phyloP scores from a whole-genome alignment of 2,888 invertebrate genomes.

The Sphinx pinastri region DNA sequence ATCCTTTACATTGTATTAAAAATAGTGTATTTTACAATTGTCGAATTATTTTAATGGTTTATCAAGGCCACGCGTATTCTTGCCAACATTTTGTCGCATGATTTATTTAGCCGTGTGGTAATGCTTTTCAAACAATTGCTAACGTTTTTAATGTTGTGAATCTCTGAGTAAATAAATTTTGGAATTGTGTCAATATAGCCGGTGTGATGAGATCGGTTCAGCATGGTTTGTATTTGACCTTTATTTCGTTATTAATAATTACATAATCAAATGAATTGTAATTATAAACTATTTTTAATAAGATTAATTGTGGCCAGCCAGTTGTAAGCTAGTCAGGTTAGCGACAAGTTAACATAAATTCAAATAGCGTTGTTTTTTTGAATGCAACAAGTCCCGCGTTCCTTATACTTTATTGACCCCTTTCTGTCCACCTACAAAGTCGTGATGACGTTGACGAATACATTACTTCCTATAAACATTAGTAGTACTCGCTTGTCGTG shows the following conservation, averaged over 20 bases:
- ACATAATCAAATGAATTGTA: background rate
- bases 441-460: constrained; percentile 21
- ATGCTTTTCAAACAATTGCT: constrained; percentile 42
- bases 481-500: constrained; percentile 12
- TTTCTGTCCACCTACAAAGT: constrained; percentile 17
- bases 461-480: constrained; percentile 23
- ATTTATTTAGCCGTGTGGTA: constrained; percentile 41
- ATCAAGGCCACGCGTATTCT: constrained; percentile 56
- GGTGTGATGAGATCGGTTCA: background rate
- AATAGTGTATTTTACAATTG: constrained; percentile 53
- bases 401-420: background rate
- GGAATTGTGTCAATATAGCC: constrained; percentile 44
- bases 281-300: background rate
- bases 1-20: constrained; percentile 30
- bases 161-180: constrained; percentile 51
- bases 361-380: background rate
- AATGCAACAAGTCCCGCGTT: background rate
- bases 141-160: constrained; percentile 52
- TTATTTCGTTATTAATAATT: background rate
- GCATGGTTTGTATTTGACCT: background rate
- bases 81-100: constrained; percentile 64
- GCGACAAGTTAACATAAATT: no score
- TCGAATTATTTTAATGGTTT: constrained; percentile 57
- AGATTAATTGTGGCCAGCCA: background rate
- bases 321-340: background rate